Evolutionary conservation across 2,797 vertebrate genomes (phyloP).

Genomic region (Channallabes apus): DNA sequence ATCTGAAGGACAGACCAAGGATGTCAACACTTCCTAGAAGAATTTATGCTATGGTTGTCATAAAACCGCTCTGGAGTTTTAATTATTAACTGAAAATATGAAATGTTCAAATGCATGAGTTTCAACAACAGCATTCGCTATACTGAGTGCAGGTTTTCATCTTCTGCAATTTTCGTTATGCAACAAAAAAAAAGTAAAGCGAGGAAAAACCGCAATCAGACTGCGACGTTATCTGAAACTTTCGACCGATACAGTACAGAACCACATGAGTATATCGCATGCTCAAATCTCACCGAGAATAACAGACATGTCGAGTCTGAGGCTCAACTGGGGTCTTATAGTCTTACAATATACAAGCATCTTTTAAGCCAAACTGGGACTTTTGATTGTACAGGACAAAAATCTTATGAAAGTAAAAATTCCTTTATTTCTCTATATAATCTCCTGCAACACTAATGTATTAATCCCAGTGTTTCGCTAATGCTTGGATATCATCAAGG

Average conservation of each 20-base stretch:
- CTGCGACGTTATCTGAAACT: neutral
- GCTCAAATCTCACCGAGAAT: neutral
- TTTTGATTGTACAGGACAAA: no score
- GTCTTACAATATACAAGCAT: neutral
- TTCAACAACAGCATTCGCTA: neutral
- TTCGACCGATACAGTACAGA: neutral
- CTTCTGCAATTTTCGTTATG: neutral
- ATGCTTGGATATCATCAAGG: no score
- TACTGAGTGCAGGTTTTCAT: neutral
- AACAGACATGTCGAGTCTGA: neutral
- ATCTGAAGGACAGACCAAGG: no score
- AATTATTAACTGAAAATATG: neutral
- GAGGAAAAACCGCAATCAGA: neutral
- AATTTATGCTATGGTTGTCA: neutral
- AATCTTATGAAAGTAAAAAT: no score
- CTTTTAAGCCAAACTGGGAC: no score
- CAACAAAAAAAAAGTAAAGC: neutral
- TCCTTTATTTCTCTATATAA: no score
- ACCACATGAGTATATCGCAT: neutral
- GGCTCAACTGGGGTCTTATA: neutral
- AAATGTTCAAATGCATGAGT: neutral
- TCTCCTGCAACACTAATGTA: no score
- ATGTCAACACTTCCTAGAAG: no score
- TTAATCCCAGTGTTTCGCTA: no score
- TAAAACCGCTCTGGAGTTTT: neutral